Evolutionary conservation across 2,888 invertebrate species (phyloP).

Genomic region (Drosophila picticornis): DNA sequence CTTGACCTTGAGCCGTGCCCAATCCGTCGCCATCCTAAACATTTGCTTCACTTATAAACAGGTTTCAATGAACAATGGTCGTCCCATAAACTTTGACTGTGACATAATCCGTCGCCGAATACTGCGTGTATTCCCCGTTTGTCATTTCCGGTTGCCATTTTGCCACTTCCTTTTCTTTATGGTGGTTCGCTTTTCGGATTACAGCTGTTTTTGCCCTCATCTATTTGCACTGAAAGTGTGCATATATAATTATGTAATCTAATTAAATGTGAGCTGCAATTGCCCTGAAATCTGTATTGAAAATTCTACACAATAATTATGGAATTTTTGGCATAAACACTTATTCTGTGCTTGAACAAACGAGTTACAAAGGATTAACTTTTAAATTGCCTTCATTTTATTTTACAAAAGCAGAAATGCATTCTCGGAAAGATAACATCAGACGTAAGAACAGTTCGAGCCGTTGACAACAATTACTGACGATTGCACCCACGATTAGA

Average conservation of each 20-base stretch:
- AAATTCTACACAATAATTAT: neutral
- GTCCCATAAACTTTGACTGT: conserved; percentile 70
- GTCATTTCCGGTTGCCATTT: conserved; percentile 25
- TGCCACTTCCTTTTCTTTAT: conserved; percentile 24
- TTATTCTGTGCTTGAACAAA: neutral
- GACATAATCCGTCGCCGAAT: conserved; percentile 57
- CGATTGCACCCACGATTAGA: neutral
- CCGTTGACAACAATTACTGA: neutral
- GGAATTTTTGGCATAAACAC: neutral
- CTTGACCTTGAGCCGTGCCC: conserved; percentile 52
- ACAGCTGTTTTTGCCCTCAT: conserved; percentile 3
- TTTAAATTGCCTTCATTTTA: neutral
- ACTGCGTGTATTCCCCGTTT: neutral
- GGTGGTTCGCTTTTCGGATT: conserved; percentile 38
- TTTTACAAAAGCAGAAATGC: neutral
- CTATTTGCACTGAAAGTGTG: neutral
- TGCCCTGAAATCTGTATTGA: neutral
- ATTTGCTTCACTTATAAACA: conserved; percentile 61
- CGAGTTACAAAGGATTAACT: neutral
- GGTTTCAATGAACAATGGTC: conserved; percentile 60
- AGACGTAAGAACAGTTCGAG: neutral
- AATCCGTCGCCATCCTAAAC: neutral
- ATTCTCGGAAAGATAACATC: neutral
- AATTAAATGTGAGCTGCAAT: neutral
- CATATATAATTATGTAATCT: neutral